Conservation (phyloP, 2,888 invertebrate species). For the Sinelater perroti region DNA sequence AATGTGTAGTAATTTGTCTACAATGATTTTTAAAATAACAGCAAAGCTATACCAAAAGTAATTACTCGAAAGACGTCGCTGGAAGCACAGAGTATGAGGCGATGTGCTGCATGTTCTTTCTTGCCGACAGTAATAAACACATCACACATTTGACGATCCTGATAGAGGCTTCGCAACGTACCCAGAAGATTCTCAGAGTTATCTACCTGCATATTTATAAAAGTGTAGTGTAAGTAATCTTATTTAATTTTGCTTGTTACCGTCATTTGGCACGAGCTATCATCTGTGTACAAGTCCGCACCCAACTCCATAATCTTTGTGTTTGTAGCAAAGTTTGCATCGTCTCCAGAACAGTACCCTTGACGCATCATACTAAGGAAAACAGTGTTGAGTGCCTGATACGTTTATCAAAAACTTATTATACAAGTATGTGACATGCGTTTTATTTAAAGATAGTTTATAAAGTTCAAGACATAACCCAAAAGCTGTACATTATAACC, state of each 20-base stretch:
- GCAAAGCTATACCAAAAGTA: not conserved
- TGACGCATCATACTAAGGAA: constrained; percentile 28
- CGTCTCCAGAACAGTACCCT: constrained; percentile 20
- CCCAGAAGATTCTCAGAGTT: constrained; percentile 83
- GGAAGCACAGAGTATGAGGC: constrained; percentile 90
- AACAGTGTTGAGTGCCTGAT: constrained; percentile 17
- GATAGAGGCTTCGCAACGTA: constrained; percentile 84
- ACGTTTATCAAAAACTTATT: too few species aligned
- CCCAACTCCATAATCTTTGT: constrained; percentile 30
- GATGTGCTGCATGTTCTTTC: constrained; percentile 85
- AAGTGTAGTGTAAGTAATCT: constrained; percentile 7
- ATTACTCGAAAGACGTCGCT: constrained; percentile 93
- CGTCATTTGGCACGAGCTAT: constrained; percentile 42
- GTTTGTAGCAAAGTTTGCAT: constrained; percentile 31
- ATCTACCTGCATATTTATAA: constrained; percentile 81
- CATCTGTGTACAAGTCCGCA: constrained; percentile 14
- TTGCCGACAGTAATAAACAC: constrained; percentile 85
- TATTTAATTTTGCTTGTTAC: constrained; percentile 20
- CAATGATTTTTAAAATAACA: too few species aligned
- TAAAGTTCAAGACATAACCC: constrained; percentile 11
- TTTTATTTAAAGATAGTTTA: constrained; percentile 1
- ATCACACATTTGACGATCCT: constrained; percentile 89
- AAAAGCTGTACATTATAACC: constrained; percentile 1
- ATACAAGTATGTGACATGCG: too few species aligned
- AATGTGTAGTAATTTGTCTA: too few species aligned